Evolutionary conservation across 2,888 invertebrate genomes (phyloP), one percentile per base, ranked within the genome.

Genomic region (Rotaria macrura): DNA sequence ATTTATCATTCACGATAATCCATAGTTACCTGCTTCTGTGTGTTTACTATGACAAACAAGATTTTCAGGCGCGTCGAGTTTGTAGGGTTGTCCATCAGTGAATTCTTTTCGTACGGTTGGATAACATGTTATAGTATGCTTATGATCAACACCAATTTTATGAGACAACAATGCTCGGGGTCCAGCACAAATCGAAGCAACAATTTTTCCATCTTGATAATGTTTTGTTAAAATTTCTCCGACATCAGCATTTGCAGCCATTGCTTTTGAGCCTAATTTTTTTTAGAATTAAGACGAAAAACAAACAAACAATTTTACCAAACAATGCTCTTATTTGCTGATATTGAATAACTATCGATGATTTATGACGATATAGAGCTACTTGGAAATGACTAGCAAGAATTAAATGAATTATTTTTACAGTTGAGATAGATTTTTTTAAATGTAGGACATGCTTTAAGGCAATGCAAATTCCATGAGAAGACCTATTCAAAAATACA

Each of bases 71-170:
- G 34, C 1, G 20, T 65, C 65, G 14, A 65, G 65, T 65, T 65
- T 83, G n/a, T 83, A 65, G 1, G 65, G 65, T 65, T 65, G 34
- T 34, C 65, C 65, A 40, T 57, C 93, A 49, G 92, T 92, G 87
- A 98, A 91, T 89, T 94, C 92, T 14, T 93, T 93, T 89, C 95
- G 95, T 87, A 95, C 93, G 0, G 94, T 92, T 0, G 98, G 98
- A 91, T 98, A 96, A 0, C 95, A 96, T 0, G 99, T 99, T 2
- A 98, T 89, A 0, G 49, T 83, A 20, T 83, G 72, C 14, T 84
- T 84, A 83, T 83, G 43, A n/a, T 65, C 34, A 25, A 84, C 74
- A 20, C 55, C 85, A n/a, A 84, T 47, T n/a, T 55, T 72, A 85
- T 86, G 86, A 40, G 84, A 38, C n/a, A 86, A 84, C 14, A 86